A percentile compares a stretch with the other conserved stretches of the same genome.
These are phyloP conservation scores for Jacana jacana DNA, from an alignment of 2,113 vertebrate genomes.

Conservation along the genomic window DNA sequence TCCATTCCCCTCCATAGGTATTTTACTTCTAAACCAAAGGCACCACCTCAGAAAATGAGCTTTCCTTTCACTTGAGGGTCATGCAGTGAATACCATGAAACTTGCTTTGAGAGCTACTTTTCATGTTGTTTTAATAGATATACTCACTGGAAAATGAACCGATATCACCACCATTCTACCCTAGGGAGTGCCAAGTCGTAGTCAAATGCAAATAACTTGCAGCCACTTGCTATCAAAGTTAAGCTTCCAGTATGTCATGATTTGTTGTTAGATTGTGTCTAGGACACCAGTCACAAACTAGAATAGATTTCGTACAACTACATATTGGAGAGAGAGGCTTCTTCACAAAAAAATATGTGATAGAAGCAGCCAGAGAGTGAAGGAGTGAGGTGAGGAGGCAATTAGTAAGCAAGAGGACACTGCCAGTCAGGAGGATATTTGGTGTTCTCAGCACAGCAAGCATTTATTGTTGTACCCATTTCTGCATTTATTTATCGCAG, in stretches of 20 bases:
- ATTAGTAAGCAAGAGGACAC: background rate
- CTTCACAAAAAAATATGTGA: background rate
- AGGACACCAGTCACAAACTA: background rate
- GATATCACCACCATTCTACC: background rate
- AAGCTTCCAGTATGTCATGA: background rate
- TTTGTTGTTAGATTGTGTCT: background rate
- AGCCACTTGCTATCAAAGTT: background rate
- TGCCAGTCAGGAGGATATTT: background rate
- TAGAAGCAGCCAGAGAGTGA: background rate
- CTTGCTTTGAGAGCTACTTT: background rate
- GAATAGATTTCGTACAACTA: background rate
- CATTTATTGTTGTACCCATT: background rate
- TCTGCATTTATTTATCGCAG: background rate
- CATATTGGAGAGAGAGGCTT: background rate
- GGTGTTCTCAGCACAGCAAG: background rate
- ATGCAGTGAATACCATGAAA: background rate
- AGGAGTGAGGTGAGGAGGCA: background rate
- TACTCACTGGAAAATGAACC: background rate
- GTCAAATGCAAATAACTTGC: background rate
- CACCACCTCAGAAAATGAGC: background rate
- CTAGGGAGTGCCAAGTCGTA: background rate
- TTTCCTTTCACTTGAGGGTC: background rate
- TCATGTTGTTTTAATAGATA: background rate
- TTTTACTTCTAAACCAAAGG: background rate
- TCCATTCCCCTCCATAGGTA: background rate